phyloP scores from a whole-genome alignment of 2,888 invertebrate genomes.

The Polydesmus complanatus region DNA sequence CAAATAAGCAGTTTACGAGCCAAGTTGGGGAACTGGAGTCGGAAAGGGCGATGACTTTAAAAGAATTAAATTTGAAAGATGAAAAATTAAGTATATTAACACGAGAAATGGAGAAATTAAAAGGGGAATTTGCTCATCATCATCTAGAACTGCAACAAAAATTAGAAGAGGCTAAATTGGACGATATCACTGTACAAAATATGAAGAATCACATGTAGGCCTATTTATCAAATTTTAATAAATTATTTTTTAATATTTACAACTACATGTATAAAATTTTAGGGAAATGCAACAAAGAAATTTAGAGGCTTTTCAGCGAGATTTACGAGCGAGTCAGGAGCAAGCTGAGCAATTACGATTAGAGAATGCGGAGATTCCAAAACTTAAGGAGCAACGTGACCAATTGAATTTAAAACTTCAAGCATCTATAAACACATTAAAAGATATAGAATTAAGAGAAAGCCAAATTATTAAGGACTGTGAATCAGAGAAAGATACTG shows the following conservation, averaged over 20 bases:
- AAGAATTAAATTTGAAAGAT: slow-evolving; percentile 19
- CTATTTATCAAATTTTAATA: neutral
- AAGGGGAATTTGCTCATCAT: slow-evolving; percentile 20
- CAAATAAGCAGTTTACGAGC: neutral
- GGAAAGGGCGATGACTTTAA: slow-evolving; percentile 13
- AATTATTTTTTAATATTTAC: neutral
- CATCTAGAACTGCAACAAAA: slow-evolving; percentile 20
- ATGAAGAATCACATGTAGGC: slow-evolving; percentile 20
- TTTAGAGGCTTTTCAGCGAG: slow-evolving; percentile 1
- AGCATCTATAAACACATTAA: neutral
- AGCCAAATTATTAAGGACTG: neutral
- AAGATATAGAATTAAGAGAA: neutral
- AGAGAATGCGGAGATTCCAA: neutral
- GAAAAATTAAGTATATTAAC: slow-evolving; percentile 19
- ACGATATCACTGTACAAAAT: slow-evolving; percentile 20
- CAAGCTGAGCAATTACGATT: neutral
- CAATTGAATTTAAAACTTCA: neutral
- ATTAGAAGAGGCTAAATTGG: slow-evolving; percentile 21
- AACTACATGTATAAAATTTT: neutral
- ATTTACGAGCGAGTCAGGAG: neutral
- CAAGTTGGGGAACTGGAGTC: slow-evolving; percentile 7
- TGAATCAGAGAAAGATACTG: slow-evolving; percentile 6
- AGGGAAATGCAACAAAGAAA: slow-evolving; percentile 5
- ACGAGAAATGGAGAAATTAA: slow-evolving; percentile 21
- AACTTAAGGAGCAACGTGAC: neutral